phyloP scores from a whole-genome alignment of 2,113 vertebrate genomes.

The Amphiprion percula region DNA sequence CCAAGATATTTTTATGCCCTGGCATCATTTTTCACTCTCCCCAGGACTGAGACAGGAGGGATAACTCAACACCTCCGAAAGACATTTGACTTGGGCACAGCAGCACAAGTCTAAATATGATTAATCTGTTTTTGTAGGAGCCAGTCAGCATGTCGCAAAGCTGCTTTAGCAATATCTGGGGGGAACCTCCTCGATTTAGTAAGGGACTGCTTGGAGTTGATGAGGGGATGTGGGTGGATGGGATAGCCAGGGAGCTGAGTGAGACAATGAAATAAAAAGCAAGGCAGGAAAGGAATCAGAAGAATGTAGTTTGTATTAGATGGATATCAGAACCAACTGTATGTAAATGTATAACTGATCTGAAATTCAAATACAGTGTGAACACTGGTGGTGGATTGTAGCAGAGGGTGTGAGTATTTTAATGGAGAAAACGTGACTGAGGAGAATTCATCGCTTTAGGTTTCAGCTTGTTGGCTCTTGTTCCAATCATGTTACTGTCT shows the following conservation, averaged over 20 bases:
- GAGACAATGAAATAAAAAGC: background rate
- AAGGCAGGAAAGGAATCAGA: conserved; percentile 10
- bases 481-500: too few relatives aligned
- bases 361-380: background rate
- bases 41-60: conserved; percentile 40
- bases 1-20: conserved; percentile 71
- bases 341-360: background rate
- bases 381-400: too few relatives aligned
- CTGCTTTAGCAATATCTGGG: conserved; percentile 39
- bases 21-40: conserved; percentile 66
- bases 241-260: background rate
- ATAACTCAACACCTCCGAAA: conserved; percentile 73
- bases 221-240: conserved; percentile 1
- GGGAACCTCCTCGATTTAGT: conserved; percentile 35
- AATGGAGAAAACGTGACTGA: background rate
- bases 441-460: background rate
- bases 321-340: background rate
- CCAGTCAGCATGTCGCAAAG: conserved; percentile 54
- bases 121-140: conserved; percentile 62
- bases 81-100: conserved; percentile 61
- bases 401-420: background rate
- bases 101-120: conserved; percentile 65
- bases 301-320: conserved; percentile 13
- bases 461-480: background rate
- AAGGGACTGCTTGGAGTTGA: conserved; percentile 10